Base-by-base conservation (phyloP, 2,888 invertebrate species). In the Scrobipalpa costella region DNA sequence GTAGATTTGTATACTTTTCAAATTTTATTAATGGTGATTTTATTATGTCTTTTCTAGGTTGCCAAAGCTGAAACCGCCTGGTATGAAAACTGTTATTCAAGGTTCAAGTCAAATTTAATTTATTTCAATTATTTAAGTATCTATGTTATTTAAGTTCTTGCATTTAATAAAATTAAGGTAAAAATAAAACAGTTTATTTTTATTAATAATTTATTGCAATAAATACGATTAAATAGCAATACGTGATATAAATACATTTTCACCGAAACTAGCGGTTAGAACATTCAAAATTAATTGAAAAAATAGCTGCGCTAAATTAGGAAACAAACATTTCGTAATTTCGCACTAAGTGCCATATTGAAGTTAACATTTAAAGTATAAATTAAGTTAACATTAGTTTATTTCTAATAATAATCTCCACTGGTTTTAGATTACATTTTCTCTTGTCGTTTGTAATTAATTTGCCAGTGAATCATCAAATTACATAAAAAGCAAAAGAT, bases 41-140 rank as follows among this genome's bases (percentile, higher is more conserved):
- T 19, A 8, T 21, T 49, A 11, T 27, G 5, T 11, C 1, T 13
- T 33, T 55, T 55, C 7, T n/a, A 90, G 90, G 67, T 78, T 91
- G 63, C 90, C 90, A 17, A 90, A 89, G 70, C 88, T 85, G 68
- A 90, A 90, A 66, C 87, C 88, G 21, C 82, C 88, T 0, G 83
- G 86, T 1, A 80, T 90, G 76, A 90, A 89, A 66, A 75, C 76
- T 2, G 82, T 78, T 0, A 88, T 89, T 67, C 90, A 90, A 83
- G 88, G 89, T 68, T 79, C 88, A 67, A 91, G 90, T 79, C 88
- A 91, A 71, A 80, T 89, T 21, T 88, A 83, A 73, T 34, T 64
- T 64, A 38, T 61, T 52, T 40, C 7, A 52, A 33, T 52, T n/a
- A n/a, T 19, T 40, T 19, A 33, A 13, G 64, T 61, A 47, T 47